Base-by-base conservation (phyloP, 53 echinoderm and acorn worm species). In the Patiria pectinifera region DNA sequence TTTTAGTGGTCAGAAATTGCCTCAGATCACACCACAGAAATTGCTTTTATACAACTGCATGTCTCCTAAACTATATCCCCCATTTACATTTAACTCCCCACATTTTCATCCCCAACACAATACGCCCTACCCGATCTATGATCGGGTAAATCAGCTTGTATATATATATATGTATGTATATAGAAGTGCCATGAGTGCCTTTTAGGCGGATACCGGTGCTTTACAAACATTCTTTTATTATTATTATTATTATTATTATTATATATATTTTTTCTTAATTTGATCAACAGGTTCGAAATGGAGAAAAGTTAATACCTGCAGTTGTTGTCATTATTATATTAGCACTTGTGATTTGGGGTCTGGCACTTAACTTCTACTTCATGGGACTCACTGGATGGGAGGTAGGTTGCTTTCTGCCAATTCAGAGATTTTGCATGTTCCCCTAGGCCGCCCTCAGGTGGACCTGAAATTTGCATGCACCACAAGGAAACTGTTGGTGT, bases 301-400 rank as follows among this genome's bases (percentile, higher is more conserved):
- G 91, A 87, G 98, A 98, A 85, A 94, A 93, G 82, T 92, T 98
- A 19, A 89, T 93, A 21, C 89, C 94, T 48, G 83, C 91, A 62
- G 98, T 92, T 3, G 85, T 94, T 11, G 77, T 98, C 47, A 94
- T 95, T 44, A 92, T 93, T 80, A 45, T 87, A 4, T 71, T 92
- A 77, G 94, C 98, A 11, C 85, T 93, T 63, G 89, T 94, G n/a
- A 61, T 95, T 0, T 98, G 98, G 98, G 91, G 60, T 49, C 47
- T 91, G 4, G 98, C 98, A 62, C 94, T 97, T 14, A 95, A 96
- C 81, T 98, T 96, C 95, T 98, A 96, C 80, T 78, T 59, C 45
- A 89, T 91, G 60, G 94, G 91, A 35, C 84, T 94, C 19, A 95
- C 96, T 19, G 94, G 92, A 63, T 98, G 98, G 98, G 93, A 95